Conservation (phyloP, 2,797 vertebrate genomes). For the Nannoperca obscura region DNA sequence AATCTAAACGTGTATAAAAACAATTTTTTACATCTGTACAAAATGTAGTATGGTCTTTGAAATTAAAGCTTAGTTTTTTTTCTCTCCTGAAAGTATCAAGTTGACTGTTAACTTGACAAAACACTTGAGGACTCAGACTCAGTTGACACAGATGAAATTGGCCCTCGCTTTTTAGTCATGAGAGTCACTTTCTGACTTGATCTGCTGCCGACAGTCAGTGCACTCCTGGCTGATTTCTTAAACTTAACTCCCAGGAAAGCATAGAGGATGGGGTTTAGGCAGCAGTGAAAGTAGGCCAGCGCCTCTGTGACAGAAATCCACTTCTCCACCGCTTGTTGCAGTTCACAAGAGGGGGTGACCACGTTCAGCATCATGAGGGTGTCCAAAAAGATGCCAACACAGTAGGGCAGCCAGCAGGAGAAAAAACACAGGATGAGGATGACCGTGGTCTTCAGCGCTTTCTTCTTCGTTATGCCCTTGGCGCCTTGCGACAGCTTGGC, state of each 20-base stretch:
- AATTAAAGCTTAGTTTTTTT: constrained; percentile 68
- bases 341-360: constrained; percentile 84
- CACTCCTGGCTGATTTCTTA: constrained; percentile 93
- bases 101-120: constrained; percentile 92
- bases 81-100: constrained; percentile 37
- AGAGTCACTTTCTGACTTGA: constrained; percentile 94
- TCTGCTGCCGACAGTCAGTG: constrained; percentile 90
- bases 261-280: constrained; percentile 97
- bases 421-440: constrained; percentile 98
- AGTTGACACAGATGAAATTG: constrained; percentile 95
- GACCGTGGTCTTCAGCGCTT: constrained; percentile 96
- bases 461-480: constrained; percentile 91
- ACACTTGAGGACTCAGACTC: constrained; percentile 98
- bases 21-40: constrained; percentile 76
- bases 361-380: constrained; percentile 88
- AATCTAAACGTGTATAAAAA: constrained; percentile 40
- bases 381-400: constrained; percentile 91
- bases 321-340: constrained; percentile 88
- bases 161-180: constrained; percentile 92
- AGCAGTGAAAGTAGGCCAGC: constrained; percentile 97
- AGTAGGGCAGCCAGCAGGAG: constrained; percentile 96
- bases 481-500: constrained; percentile 89
- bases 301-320: constrained; percentile 95
- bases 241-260: constrained; percentile 98
- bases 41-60: constrained; percentile 76